Conservation (phyloP, 1,140 invertebrate species). For the Dreissena polymorpha region DNA sequence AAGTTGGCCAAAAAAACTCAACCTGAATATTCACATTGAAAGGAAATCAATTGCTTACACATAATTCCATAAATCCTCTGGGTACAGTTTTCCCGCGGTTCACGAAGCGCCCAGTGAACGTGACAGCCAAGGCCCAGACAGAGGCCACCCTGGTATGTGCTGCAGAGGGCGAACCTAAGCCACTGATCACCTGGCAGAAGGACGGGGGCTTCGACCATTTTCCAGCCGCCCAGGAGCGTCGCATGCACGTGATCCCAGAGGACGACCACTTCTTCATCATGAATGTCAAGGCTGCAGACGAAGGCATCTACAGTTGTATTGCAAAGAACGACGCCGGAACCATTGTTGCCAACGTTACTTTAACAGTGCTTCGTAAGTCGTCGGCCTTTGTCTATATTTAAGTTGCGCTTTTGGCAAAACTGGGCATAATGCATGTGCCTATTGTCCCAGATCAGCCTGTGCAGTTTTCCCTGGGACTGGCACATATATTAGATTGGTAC, state of each 20-base stretch:
- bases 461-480: no score
- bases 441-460: no score
- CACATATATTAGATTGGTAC: no score
- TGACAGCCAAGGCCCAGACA: slow-evolving; percentile 90
- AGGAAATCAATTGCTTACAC: no score
- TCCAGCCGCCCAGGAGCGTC: slow-evolving; percentile 94
- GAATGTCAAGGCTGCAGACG: slow-evolving; percentile 92
- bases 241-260: slow-evolving; percentile 94
- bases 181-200: slow-evolving; percentile 95
- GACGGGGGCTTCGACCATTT: slow-evolving; percentile 91
- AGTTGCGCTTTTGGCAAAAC: no score
- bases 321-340: slow-evolving; percentile 94
- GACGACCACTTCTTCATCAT: slow-evolving; percentile 96
- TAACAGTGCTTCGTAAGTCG: slow-evolving; percentile 88
- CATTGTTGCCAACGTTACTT: slow-evolving; percentile 92
- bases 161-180: slow-evolving; percentile 91
- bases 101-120: slow-evolving; percentile 90
- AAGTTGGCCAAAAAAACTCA: no score
- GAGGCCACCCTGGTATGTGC: slow-evolving; percentile 95
- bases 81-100: slow-evolving; percentile 91
- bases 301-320: slow-evolving; percentile 96
- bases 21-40: no score
- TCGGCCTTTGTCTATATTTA: neutral
- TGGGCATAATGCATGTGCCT: no score
- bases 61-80: no score